Conservation (phyloP, 2,888 invertebrate genomes). For the Chorisops tibialis region DNA sequence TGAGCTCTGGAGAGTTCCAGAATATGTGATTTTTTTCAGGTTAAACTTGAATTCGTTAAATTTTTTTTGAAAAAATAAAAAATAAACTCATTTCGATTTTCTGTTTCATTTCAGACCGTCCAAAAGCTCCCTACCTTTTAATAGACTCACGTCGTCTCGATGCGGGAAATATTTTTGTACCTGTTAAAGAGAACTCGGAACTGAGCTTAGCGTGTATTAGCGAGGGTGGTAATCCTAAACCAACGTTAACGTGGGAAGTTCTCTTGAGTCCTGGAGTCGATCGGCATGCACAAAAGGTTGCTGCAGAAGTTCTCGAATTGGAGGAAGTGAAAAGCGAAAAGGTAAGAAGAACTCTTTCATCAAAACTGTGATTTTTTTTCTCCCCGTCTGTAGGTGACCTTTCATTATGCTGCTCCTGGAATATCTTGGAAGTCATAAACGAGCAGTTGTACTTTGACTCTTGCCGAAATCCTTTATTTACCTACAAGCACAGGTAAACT, state of each 20-base stretch:
- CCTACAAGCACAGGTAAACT: too few species aligned
- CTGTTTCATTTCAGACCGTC: slow-evolving; percentile 75
- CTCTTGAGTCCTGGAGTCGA: slow-evolving; percentile 58
- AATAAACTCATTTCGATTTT: too few species aligned
- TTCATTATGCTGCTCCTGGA: too few species aligned
- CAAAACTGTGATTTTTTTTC: too few species aligned
- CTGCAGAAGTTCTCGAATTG: slow-evolving; percentile 53
- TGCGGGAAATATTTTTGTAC: slow-evolving; percentile 83
- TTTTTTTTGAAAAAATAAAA: too few species aligned
- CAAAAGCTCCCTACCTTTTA: slow-evolving; percentile 78
- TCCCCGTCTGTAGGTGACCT: too few species aligned
- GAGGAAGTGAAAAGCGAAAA: slow-evolving; percentile 52
- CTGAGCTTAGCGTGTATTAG: slow-evolving; percentile 81
- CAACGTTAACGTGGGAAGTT: slow-evolving; percentile 55
- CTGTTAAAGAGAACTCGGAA: slow-evolving; percentile 80
- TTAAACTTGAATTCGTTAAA: too few species aligned
- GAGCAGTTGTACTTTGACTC: too few species aligned
- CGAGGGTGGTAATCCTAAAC: slow-evolving; percentile 74
- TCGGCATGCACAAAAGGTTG: slow-evolving; percentile 56
- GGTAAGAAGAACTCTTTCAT: slow-evolving; percentile 37
- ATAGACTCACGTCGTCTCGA: slow-evolving; percentile 82
- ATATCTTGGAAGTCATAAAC: too few species aligned
- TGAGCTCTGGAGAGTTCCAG: too few species aligned
- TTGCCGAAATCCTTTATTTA: too few species aligned
- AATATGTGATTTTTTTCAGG: too few species aligned